phyloP scores from a whole-genome alignment of 2,113 vertebrate species.

The Pomatorhinus ruficollis region DNA sequence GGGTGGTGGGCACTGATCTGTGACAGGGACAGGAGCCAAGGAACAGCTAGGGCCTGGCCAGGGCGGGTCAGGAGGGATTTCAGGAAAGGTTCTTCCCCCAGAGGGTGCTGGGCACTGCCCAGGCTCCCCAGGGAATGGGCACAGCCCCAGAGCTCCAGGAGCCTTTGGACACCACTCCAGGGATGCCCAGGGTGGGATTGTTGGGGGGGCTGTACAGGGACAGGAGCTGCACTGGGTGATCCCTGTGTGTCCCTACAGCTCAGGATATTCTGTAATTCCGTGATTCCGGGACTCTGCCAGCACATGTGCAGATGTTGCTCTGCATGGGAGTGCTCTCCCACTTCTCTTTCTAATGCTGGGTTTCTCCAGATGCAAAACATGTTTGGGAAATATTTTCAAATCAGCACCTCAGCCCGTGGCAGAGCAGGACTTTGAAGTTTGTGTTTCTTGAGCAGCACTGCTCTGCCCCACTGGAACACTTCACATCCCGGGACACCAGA shows the following conservation, averaged over 20 bases:
- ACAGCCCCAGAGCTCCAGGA: not conserved
- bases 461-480: not conserved
- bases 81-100: not conserved
- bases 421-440: not conserved
- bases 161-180: not conserved
- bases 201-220: not conserved
- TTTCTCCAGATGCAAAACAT: constrained; percentile 8
- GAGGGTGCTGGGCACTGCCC: not conserved
- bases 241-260: not conserved
- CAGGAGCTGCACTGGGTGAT: accelerated
- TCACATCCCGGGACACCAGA: not conserved
- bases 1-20: not conserved
- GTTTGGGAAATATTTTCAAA: constrained; percentile 23
- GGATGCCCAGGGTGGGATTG: not conserved
- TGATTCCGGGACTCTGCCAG: not conserved
- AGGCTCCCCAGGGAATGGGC: not conserved
- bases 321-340: not conserved
- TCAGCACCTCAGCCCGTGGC: not conserved
- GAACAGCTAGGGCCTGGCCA: not conserved
- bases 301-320: not conserved
- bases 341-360: not conserved
- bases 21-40: not conserved
- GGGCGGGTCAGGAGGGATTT: accelerated
- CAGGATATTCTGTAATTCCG: not conserved
- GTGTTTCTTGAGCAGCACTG: not conserved